phyloP scores from a whole-genome alignment of 1,140 invertebrate species.

The Caerostris extrusa region DNA sequence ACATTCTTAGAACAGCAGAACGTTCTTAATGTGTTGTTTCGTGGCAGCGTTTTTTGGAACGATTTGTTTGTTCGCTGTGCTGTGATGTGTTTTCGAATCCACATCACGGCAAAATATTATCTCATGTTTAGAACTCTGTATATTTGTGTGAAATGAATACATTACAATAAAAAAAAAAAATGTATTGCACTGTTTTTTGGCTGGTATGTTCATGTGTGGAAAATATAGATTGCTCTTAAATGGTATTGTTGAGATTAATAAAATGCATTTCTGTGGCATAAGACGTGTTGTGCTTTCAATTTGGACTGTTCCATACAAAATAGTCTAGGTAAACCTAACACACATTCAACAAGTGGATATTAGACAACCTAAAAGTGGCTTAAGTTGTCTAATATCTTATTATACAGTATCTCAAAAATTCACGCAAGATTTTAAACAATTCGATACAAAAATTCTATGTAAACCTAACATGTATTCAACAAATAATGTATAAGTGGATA shows the following conservation, averaged over 20 bases:
- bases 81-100: not conserved
- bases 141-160: constrained; percentile 50
- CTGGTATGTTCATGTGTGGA: constrained; percentile 15
- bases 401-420: too few species aligned
- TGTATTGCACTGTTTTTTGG: constrained; percentile 45
- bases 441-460: not conserved
- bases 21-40: not conserved
- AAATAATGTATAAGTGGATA: too few species aligned
- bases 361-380: not conserved
- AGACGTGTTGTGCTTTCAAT: not conserved
- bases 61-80: not conserved
- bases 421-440: not conserved
- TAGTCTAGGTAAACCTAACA: not conserved
- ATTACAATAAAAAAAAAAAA: constrained; percentile 36
- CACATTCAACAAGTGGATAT: not conserved
- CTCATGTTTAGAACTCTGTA: constrained; percentile 46
- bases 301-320: not conserved
- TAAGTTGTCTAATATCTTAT: too few species aligned
- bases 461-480: too few species aligned
- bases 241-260: constrained; percentile 16
- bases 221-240: constrained; percentile 13
- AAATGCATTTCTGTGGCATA: constrained; percentile 21
- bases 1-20: not conserved
- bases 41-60: not conserved
- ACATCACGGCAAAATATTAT: not conserved